Percentiles rank a stretch among this genome's conserved stretches.
Evolutionary conservation across 2,888 invertebrate genomes (phyloP).

Genomic region (Gisinianus flammeolus): DNA sequence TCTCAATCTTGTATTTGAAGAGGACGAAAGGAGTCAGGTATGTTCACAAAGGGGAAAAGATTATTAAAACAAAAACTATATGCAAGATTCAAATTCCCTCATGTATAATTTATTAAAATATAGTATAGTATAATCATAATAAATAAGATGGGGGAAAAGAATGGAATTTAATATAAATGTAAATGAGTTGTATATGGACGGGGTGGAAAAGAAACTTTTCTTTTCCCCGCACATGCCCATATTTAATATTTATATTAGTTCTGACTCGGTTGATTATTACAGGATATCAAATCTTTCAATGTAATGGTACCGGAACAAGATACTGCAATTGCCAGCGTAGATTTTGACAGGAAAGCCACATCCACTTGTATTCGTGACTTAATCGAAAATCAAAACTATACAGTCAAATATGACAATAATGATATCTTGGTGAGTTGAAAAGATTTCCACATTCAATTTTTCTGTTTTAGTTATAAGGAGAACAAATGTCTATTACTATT

Average conservation of each 20-base stretch:
- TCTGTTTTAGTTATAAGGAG: too few relatives aligned
- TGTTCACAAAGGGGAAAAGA: too few relatives aligned
- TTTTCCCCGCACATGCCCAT: not conserved
- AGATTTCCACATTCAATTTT: too few relatives aligned
- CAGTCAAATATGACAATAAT: slow-evolving; percentile 32
- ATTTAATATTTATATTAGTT: not conserved
- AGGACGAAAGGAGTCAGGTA: slow-evolving; percentile 40
- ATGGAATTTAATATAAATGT: not conserved
- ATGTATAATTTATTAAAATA: not conserved
- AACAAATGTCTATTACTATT: too few relatives aligned
- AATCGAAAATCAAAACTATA: slow-evolving; percentile 35
- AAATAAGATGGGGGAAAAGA: not conserved
- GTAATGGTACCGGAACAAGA: slow-evolving; percentile 36
- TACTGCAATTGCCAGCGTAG: slow-evolving; percentile 30
- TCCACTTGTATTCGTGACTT: slow-evolving; percentile 36
- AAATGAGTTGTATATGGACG: not conserved
- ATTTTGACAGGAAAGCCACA: slow-evolving; percentile 38
- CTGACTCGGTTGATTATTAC: not conserved
- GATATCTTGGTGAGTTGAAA: slow-evolving; percentile 36
- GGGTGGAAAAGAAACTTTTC: too few relatives aligned
- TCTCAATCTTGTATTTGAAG: slow-evolving; percentile 38
- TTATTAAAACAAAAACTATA: too few relatives aligned
- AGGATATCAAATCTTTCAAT: slow-evolving; percentile 41
- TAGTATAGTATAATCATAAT: not conserved
- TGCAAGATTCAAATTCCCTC: not conserved